Conservation (phyloP, 2,797 vertebrate species). For the Agapornis canus region DNA sequence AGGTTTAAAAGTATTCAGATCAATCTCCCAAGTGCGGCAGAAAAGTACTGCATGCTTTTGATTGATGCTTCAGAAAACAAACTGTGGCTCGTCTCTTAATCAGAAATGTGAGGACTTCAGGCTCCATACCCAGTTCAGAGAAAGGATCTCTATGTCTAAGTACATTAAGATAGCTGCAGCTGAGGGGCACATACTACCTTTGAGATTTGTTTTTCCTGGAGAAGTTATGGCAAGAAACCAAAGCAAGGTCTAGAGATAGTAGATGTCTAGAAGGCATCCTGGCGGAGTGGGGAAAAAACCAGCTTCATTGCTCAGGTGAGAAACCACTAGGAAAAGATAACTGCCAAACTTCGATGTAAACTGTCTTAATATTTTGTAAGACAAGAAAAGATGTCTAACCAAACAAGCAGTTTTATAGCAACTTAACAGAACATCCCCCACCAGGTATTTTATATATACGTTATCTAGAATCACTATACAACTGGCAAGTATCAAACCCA, state of each 20-base stretch:
- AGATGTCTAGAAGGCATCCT: background rate
- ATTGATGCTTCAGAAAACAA: background rate
- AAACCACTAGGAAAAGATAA: background rate
- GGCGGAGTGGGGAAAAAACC: background rate
- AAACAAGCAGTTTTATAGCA: background rate
- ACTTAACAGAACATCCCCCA: background rate
- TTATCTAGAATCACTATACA: background rate
- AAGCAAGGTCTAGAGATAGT: background rate
- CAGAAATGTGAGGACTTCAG: background rate
- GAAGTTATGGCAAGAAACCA: background rate
- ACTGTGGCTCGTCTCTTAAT: background rate
- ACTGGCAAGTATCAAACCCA: background rate
- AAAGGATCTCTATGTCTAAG: background rate
- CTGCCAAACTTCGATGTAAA: background rate
- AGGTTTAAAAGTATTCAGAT: background rate
- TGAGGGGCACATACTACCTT: accelerated
- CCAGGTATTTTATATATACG: background rate
- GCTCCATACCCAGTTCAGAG: background rate
- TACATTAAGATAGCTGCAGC: background rate
- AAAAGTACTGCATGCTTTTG: background rate
- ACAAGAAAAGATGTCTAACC: background rate
- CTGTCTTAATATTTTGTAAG: background rate
- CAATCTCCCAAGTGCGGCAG: background rate
- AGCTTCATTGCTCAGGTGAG: background rate
- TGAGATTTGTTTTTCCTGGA: background rate